A percentile compares a stretch with the other conserved stretches of the same genome.
These are phyloP conservation scores for Oxystoma pomonae DNA, from an alignment of 2,888 invertebrate genomes.

Conservation along the genomic window DNA sequence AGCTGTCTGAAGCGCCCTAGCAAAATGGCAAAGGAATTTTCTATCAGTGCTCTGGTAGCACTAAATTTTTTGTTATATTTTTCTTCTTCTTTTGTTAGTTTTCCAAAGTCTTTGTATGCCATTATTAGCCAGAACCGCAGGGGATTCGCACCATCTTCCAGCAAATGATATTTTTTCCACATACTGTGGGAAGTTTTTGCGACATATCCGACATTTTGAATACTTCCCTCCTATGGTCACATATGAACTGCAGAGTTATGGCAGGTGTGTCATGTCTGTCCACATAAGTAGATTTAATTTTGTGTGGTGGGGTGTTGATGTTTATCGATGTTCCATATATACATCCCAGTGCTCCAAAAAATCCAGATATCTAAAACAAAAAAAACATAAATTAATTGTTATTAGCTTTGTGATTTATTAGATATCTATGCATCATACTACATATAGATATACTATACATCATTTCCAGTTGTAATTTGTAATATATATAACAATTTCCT, in stretches of 20 bases:
- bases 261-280: constrained; percentile 34
- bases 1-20: constrained; percentile 31
- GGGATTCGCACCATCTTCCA: constrained; percentile 34
- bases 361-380: constrained; percentile 19
- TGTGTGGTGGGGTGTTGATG: constrained; percentile 33
- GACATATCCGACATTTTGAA: constrained; percentile 28
- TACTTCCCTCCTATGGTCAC: constrained; percentile 31
- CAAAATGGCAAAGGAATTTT: constrained; percentile 37
- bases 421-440: no score
- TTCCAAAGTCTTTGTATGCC: constrained; percentile 34
- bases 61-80: constrained; percentile 32
- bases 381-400: no score
- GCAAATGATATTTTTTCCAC: constrained; percentile 28
- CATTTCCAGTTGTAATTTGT: no score
- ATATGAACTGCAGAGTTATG: constrained; percentile 36
- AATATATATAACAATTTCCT: no score
- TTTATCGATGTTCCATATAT: constrained; percentile 28
- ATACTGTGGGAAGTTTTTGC: background rate
- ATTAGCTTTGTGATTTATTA: background rate
- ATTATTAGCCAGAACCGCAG: constrained; percentile 29
- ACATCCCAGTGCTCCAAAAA: constrained; percentile 26
- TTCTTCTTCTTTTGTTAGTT: constrained; percentile 28
- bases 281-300: constrained; percentile 36
- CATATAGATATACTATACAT: no score
- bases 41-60: constrained; percentile 33